A percentile compares a stretch with the other conserved stretches of the same genome.
Evolutionary conservation across 2,888 invertebrate species (phyloP).

Genomic region (Scaptomyza parva): DNA sequence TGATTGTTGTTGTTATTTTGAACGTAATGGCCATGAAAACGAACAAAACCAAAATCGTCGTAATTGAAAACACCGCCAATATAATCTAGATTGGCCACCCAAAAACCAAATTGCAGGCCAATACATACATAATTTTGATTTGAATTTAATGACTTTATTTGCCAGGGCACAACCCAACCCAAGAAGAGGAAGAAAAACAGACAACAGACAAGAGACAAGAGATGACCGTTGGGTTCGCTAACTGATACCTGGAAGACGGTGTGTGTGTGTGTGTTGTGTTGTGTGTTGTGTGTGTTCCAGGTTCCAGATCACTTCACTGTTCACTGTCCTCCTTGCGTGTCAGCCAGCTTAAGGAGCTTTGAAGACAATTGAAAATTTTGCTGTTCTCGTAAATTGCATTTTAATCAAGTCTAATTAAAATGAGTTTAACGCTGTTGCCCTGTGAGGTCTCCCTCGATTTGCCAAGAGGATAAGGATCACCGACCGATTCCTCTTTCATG

Average conservation of each 20-base stretch:
- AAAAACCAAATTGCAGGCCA: constrained; percentile 66
- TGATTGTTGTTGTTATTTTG: constrained; percentile 12
- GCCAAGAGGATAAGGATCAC: background rate
- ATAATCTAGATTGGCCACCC: constrained; percentile 64
- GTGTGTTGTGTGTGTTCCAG: constrained; percentile 24
- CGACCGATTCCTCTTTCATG: background rate
- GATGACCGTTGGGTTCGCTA: background rate
- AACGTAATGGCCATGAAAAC: constrained; percentile 29
- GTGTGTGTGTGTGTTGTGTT: background rate
- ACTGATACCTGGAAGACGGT: background rate
- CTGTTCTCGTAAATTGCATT: constrained; percentile 70
- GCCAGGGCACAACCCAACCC: constrained; percentile 9
- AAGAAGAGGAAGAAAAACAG: background rate
- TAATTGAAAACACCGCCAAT: constrained; percentile 62
- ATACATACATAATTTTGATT: constrained; percentile 69
- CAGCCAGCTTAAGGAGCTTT: background rate
- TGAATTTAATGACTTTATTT: constrained; percentile 79
- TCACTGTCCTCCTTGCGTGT: constrained; percentile 39
- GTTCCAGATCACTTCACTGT: background rate
- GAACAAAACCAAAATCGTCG: background rate
- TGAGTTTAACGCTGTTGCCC: constrained; percentile 69
- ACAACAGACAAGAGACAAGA: too few species aligned
- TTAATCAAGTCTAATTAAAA: constrained; percentile 80
- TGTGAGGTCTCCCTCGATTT: constrained; percentile 57
- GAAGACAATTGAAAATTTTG: constrained; percentile 49